phyloP scores from a whole-genome alignment of 2,797 vertebrate species.

The Hippoglossus hippoglossus region DNA sequence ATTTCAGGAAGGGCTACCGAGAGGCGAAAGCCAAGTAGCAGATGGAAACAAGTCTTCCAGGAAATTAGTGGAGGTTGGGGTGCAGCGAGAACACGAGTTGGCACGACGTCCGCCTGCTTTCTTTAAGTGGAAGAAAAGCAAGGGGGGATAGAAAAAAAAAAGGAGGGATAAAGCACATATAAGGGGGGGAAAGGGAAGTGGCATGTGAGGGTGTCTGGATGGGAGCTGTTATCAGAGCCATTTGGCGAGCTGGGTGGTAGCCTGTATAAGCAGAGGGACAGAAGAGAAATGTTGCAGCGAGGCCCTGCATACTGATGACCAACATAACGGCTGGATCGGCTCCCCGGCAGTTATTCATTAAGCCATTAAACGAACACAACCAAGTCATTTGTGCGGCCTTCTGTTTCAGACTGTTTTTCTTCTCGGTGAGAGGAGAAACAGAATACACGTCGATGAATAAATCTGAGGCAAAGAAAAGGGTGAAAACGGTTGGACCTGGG shows the following conservation, averaged over 20 bases:
- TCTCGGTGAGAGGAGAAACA: constrained; percentile 52
- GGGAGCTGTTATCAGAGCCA: constrained; percentile 42
- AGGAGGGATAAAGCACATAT: constrained; percentile 17
- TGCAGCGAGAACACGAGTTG: constrained; percentile 50
- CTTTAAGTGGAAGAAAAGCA: constrained; percentile 42
- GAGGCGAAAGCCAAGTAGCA: constrained; percentile 54
- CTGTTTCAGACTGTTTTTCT: constrained; percentile 71
- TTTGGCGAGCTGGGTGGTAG: constrained; percentile 58
- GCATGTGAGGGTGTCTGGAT: constrained; percentile 33
- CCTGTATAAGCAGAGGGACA: constrained; percentile 33
- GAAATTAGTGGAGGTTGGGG: constrained; percentile 56
- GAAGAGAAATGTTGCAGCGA: constrained; percentile 36
- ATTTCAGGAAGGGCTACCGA: constrained; percentile 20
- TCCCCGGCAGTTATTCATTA: constrained; percentile 79
- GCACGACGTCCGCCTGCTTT: constrained; percentile 46
- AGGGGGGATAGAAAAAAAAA: background rate
- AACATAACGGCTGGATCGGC: constrained; percentile 59
- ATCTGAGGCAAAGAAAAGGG: constrained; percentile 61
- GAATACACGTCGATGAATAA: constrained; percentile 69
- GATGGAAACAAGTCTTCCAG: constrained; percentile 69
- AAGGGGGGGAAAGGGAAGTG: constrained; percentile 30
- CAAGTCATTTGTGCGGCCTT: constrained; percentile 71
- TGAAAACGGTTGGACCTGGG: constrained; percentile 58
- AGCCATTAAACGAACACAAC: constrained; percentile 74
- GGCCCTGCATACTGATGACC: constrained; percentile 77